Evolutionary conservation across 1,140 invertebrate genomes (phyloP).

Genomic region (Lanistes nyassanus): DNA sequence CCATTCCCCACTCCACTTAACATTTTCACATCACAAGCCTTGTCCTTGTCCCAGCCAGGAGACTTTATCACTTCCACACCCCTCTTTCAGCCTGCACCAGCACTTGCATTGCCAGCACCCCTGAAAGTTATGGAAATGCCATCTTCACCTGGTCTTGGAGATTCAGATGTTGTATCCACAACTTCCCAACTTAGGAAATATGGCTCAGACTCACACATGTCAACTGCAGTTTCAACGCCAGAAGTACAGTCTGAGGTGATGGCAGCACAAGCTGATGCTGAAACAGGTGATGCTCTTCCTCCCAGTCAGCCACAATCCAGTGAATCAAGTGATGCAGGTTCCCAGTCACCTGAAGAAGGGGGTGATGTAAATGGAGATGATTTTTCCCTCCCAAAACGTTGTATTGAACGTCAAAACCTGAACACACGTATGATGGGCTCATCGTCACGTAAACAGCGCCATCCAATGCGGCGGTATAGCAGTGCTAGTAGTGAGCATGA

Average conservation of each 20-base stretch:
- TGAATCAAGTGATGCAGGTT: constrained; percentile 36
- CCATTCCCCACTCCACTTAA: constrained; percentile 40
- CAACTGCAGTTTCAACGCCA: constrained; percentile 37
- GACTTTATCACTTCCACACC: constrained; percentile 20
- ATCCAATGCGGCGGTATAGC: constrained; percentile 59
- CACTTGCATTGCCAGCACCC: constrained; percentile 24
- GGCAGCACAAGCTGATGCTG: constrained; percentile 1
- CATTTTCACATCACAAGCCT: constrained; percentile 32
- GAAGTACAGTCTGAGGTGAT: constrained; percentile 24
- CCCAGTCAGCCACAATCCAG: constrained; percentile 19
- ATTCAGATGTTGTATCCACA: constrained; percentile 39
- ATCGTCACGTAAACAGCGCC: constrained; percentile 50
- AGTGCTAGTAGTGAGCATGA: constrained; percentile 46
- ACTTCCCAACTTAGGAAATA: constrained; percentile 44
- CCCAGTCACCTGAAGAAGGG: constrained; percentile 32
- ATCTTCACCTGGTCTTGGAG: constrained; percentile 28
- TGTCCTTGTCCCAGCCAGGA: constrained; percentile 24
- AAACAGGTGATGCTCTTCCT: constrained; percentile 7
- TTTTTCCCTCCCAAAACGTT: constrained; percentile 16
- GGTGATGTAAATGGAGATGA: constrained; percentile 31
- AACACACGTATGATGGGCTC: constrained; percentile 55
- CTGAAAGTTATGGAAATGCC: constrained; percentile 27
- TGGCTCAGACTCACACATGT: constrained; percentile 41
- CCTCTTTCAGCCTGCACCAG: constrained; percentile 20
- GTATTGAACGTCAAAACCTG: constrained; percentile 49